Evolutionary conservation across 64 coral and sea anemone species (phyloP), one percentile per base, ranked within the genome.

Genomic region (Actinia tenebrosa): DNA sequence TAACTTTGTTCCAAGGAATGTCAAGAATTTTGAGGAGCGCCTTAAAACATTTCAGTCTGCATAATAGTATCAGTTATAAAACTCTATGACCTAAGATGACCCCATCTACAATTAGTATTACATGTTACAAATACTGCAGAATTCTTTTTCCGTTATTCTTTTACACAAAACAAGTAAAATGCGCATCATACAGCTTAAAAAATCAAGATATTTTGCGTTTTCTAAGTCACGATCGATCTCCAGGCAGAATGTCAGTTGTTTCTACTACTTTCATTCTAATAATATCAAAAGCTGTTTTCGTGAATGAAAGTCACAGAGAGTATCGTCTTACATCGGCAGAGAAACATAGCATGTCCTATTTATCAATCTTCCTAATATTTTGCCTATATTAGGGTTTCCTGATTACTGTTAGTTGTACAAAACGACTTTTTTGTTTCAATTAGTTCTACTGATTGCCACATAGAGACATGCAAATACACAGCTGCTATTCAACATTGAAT

Each of bases 11-110:
- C 19, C n/a, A 81, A 81, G 79, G 79, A 81, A 81, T 81, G 14
- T 81, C 20, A 81, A 81, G 79, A 81, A 81, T 81, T 45, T 53
- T 53, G 19, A 53, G 79, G 79, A 81, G 79, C 79, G 79, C 50
- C 79, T 50, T 53, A 1, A 20, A 50, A 52, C 69, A 3, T 43
- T 75, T 10, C 42, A 75, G 69, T 66, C 63, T 66, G 63, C 63
- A 75, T 75, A 75, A 75, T 75, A 11, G 23, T 69, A 69, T 69
- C 64, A 75, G 69, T 75, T 11, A 3, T 75, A 16, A 10, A 75
- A 26, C 69, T 75, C 13, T 42, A 10, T 75, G 69, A 75, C 69
- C 69, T 26, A 75, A 75, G 69, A 30, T 75, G 69, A 75, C 69
- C 69, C 69, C 69, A 5, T 75, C 13, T 75, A 30, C n/a, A 14